Conservation (phyloP, 2,888 invertebrate species). For the Orthonevra nobilis region DNA sequence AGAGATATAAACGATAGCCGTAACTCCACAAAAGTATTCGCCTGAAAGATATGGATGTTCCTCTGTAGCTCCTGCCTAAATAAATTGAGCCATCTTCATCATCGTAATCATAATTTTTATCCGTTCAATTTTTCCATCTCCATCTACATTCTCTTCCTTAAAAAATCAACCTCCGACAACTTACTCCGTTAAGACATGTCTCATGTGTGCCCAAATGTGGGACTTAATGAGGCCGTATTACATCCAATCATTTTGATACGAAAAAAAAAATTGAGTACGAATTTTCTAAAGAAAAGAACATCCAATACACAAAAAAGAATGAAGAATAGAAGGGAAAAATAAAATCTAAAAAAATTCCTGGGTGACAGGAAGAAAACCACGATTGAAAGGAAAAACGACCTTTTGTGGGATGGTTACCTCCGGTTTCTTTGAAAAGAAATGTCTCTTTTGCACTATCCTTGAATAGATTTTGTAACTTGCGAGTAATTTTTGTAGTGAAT, state of each 20-base stretch:
- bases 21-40: conserved; percentile 7
- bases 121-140: conserved; percentile 47
- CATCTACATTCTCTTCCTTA: conserved; percentile 4
- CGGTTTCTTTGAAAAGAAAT: conserved; percentile 14
- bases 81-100: conserved; percentile 45
- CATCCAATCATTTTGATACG: conserved; percentile 20
- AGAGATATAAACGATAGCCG: not conserved
- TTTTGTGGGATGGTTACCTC: not conserved
- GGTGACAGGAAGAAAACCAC: not conserved
- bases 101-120: conserved; percentile 42
- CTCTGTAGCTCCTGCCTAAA: not conserved
- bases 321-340: too few species aligned
- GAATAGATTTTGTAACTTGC: not conserved
- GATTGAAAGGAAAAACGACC: conserved; percentile 3
- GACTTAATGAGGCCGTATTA: conserved; percentile 46
- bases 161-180: conserved; percentile 15
- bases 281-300: not conserved
- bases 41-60: not conserved
- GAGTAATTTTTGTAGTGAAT: not conserved
- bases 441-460: conserved; percentile 28
- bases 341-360: not conserved
- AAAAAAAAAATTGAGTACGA: not conserved
- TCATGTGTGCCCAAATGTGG: conserved; percentile 23
- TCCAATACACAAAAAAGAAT: not conserved
- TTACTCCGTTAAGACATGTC: conserved; percentile 12